A percentile compares a stretch with the other conserved stretches of the same genome.
These are phyloP conservation scores for Trinorchestia longiramus DNA, from an alignment of 1,140 invertebrate species.

Conservation along the genomic window DNA sequence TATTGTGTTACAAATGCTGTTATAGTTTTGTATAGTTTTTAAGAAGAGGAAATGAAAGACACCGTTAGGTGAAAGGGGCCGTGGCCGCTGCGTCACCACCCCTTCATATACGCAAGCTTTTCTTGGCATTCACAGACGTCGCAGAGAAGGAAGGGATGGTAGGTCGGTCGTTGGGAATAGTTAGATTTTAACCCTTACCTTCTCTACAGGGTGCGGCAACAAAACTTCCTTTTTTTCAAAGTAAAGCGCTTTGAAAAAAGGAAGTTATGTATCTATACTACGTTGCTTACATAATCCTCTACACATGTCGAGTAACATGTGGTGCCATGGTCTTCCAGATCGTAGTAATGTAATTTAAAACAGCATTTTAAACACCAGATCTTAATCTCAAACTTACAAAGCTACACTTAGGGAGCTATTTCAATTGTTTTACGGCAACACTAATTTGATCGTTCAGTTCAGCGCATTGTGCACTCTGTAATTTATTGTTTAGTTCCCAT, in stretches of 20 bases:
- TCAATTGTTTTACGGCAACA: background rate
- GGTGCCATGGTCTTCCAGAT: background rate
- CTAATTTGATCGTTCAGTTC: background rate
- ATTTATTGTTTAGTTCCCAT: background rate
- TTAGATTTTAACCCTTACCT: background rate
- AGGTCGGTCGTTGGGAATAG: background rate
- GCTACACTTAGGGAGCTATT: background rate
- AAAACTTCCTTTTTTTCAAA: no score
- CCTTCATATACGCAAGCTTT: background rate
- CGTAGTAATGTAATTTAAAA: background rate
- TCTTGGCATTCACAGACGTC: background rate
- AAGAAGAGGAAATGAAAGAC: background rate
- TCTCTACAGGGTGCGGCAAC: no score
- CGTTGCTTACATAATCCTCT: background rate
- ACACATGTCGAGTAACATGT: background rate
- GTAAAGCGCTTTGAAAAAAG: no score
- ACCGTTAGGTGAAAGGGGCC: background rate
- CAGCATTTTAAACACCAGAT: background rate
- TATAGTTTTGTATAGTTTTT: background rate
- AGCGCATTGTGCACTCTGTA: background rate
- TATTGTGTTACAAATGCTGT: background rate
- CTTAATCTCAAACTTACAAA: background rate
- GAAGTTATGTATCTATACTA: no score
- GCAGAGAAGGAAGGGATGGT: no score
- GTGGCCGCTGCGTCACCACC: background rate